These are phyloP conservation scores for Marisa cornuarietis DNA, from an alignment of 1,140 invertebrate species.

Conservation along the genomic window DNA sequence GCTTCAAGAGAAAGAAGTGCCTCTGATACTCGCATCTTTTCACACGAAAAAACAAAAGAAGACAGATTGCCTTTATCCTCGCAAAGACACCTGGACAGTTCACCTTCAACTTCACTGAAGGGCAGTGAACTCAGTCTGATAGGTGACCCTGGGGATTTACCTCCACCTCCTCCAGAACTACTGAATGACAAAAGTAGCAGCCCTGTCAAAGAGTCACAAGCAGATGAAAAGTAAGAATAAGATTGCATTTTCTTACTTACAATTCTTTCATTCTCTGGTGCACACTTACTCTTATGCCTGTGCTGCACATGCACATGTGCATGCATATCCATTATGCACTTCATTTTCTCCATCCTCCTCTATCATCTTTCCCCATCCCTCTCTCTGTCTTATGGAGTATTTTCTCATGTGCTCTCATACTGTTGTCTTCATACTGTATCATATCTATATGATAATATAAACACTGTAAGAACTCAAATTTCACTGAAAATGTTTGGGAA, in stretches of 20 bases:
- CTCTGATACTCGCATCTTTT: slow-evolving; percentile 6
- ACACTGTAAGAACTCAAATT: too few relatives aligned
- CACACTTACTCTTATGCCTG: not conserved
- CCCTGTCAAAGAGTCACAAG: slow-evolving; percentile 9
- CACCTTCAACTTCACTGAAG: slow-evolving; percentile 10
- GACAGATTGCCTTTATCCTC: too few relatives aligned
- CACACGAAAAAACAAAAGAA: too few relatives aligned
- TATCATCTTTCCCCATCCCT: not conserved
- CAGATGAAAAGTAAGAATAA: slow-evolving; percentile 19
- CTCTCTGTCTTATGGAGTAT: not conserved
- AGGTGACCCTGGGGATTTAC: slow-evolving; percentile 35
- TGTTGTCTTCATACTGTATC: not conserved
- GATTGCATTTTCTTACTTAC: not conserved
- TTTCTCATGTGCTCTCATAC: not conserved
- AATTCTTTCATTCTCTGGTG: not conserved
- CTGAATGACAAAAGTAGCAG: slow-evolving; percentile 3
- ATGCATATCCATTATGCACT: not conserved
- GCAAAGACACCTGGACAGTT: slow-evolving; percentile 2
- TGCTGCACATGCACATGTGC: not conserved
- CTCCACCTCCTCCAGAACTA: slow-evolving; percentile 45
- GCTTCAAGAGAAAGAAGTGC: slow-evolving; percentile 3
- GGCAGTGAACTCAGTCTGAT: not conserved
- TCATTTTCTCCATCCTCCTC: too few relatives aligned
- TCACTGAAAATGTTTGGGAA: too few relatives aligned
- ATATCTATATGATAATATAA: too few relatives aligned